Base-by-base conservation (phyloP, 2,113 vertebrate species). In the Riparia riparia region DNA sequence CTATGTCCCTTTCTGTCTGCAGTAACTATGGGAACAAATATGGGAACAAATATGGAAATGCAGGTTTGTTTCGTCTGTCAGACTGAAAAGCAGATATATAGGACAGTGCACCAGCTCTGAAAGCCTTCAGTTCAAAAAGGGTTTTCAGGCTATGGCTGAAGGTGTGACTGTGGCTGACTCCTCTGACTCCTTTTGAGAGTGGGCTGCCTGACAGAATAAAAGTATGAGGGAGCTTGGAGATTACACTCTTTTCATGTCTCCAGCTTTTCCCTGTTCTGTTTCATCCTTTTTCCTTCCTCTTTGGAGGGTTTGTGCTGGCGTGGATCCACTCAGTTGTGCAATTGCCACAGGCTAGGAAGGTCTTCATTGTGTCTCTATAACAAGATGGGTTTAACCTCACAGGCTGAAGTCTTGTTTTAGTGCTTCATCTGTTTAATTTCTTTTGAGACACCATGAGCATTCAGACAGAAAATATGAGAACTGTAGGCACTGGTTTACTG, bases 51-150 rank as follows among this genome's bases (percentile, higher is more conserved):
- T 76, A 57, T 56, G 93, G 89, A 90, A 82, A 60, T 78, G 61
- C 20, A 79, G 47, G 32, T 78, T 89, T 25, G 5, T 81, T 76
- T 72, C 74, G 56, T 95, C 93, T 96, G 71, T 97, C 82, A 89
- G 66, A 58, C 78, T 82, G 77, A 70, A 82, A 90, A 57, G 47
- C 83, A 66, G 26, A 65, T 64, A 22, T 41, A 32, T 14, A 74
- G 94, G 82, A 76, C 45, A 86, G 58, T 19, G 49, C 56, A 78
- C 54, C 80, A 70, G 39, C 58, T 82, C 41, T 92, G 81, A 76
- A 90, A 94, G 47, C 65, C 76, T 83, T 95, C 76, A 63, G 28
- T 94, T 93, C 91, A 80, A 12, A 88, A 92, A 96, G 95, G 76
- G 54, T 63, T 61, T 96, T 97, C 82, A 85, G 32, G 77, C 64